Conservation (phyloP, 1,140 invertebrate species). For the Stegodyphus mimosarum region DNA sequence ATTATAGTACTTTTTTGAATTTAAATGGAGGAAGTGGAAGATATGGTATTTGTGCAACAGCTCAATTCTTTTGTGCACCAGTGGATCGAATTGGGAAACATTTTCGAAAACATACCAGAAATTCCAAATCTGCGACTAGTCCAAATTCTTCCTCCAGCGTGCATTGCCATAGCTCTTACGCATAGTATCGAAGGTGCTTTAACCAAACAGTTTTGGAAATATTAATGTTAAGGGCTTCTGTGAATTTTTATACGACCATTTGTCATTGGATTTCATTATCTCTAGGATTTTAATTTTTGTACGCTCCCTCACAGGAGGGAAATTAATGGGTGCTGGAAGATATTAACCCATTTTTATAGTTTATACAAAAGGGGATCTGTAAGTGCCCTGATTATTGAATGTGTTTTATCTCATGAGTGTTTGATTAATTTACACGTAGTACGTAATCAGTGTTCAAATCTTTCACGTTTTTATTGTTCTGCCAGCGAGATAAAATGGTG, state of each 20-base stretch:
- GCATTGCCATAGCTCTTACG: conserved; percentile 43
- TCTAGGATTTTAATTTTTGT: no score
- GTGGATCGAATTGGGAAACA: conserved; percentile 52
- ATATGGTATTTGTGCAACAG: conserved; percentile 50
- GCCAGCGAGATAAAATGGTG: no score
- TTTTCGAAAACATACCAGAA: conserved; percentile 52
- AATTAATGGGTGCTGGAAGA: background rate
- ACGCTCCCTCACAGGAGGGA: no score
- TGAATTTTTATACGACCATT: no score
- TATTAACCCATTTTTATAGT: no score
- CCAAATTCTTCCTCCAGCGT: conserved; percentile 48
- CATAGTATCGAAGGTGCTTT: conserved; percentile 29
- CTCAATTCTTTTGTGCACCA: conserved; percentile 48
- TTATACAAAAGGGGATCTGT: no score
- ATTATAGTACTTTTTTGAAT: background rate
- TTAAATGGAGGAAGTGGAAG: conserved; percentile 53
- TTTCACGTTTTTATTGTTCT: no score
- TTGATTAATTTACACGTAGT: no score
- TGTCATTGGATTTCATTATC: no score
- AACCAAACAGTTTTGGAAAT: conserved; percentile 36
- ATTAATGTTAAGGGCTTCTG: background rate
- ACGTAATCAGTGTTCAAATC: no score
- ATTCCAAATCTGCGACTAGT: conserved; percentile 45
- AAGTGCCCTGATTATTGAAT: no score
- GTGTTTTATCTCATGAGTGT: no score